Evolutionary conservation across 1,140 invertebrate species (phyloP), one percentile per base, ranked within the genome.

Genomic region (Diuraphis noxia): DNA sequence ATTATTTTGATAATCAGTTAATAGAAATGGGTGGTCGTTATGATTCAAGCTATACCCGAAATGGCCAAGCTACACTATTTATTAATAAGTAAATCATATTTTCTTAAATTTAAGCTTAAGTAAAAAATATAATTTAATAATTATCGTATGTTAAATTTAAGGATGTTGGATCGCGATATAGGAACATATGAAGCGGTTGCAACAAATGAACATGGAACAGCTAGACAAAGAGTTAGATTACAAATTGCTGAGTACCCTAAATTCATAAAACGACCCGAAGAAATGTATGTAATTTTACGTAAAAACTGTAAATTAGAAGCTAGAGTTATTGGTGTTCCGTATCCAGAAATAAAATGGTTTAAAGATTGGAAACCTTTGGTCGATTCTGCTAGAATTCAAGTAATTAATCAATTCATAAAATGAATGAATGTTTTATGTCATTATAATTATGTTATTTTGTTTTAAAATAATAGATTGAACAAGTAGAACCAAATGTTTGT

Each of bases 341-440:
- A 96, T 93, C 98, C 99, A 1, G 97, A 98, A 92, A 96, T 99
- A n/a, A 98, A 98, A 93, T 99, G 98, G 97, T 99, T 97, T 94
- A 99, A 99, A 94, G 98, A 99, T 94, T 99, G 98, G 98, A 96
- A 97, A 93, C 98, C 97, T 5, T 93, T 99, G 13, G 96, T 97
- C 4, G 94, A 97, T 5, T 97, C 97, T 1, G 90, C 92, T 41
- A 92, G 92, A 92, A 84, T 92, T 72, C 72, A 91, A 63, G 92
- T 92, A 63, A 49, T 34, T 46, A 10, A 52, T 63, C 0, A 81
- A 82, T 40, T 40, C 1, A 41, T 7, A 4, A 43, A 13, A 43
- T 77, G 23, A 13, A 89, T 79, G 10, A 36, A 89, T 25, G 9
- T 13, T 34, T 1, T 43, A 89, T 23, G 19, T 21, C 23, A 23